These are phyloP conservation scores for Pedetes capensis DNA, from an alignment of 2,113 vertebrate genomes.

Conservation along the genomic window DNA sequence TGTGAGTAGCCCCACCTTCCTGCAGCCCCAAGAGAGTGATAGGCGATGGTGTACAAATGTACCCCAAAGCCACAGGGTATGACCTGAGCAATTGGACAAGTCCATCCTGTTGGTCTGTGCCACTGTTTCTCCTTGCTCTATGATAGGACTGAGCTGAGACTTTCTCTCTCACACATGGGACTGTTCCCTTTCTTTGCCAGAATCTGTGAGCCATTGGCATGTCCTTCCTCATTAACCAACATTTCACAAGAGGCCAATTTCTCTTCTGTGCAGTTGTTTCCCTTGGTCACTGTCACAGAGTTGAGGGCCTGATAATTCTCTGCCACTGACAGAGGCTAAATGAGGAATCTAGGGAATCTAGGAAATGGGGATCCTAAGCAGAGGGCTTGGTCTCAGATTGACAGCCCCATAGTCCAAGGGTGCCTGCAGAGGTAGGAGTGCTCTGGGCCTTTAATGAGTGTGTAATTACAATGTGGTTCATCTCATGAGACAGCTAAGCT, in stretches of 20 bases:
- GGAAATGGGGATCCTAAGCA: not conserved
- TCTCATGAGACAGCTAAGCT: not conserved
- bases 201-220: not conserved
- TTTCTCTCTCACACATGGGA: not conserved
- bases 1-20: not conserved
- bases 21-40: not conserved
- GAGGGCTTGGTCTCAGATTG: not conserved
- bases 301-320: not conserved
- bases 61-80: not conserved
- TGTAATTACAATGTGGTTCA: not conserved
- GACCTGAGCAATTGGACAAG: not conserved
- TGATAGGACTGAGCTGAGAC: not conserved
- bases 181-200: not conserved
- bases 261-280: not conserved
- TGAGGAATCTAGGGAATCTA: not conserved
- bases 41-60: no score
- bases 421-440: not conserved
- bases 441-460: not conserved
- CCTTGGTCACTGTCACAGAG: not conserved
- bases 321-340: not conserved
- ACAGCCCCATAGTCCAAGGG: not conserved
- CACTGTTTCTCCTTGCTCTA: not conserved
- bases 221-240: not conserved
- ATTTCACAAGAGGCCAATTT: not conserved
- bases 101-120: not conserved